Conservation (phyloP, 2,797 vertebrate species). For the Bradypodion ventrale region DNA sequence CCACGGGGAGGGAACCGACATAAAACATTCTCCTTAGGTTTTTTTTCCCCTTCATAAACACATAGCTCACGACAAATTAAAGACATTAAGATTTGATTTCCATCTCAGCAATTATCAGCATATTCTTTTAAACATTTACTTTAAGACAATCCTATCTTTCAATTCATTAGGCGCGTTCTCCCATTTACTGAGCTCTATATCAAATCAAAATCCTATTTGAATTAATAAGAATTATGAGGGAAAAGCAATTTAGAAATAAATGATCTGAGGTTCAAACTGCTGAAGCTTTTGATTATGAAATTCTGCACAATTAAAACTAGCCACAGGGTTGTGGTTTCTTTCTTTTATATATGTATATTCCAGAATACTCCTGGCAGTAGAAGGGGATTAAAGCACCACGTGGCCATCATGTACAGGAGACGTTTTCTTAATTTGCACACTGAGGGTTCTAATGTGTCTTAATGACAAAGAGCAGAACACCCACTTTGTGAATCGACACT, state of each 20-base stretch:
- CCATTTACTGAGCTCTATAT: conserved; percentile 76
- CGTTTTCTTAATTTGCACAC: too few relatives aligned
- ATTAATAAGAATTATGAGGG: conserved; percentile 80
- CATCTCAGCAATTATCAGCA: conserved; percentile 79
- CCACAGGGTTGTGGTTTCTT: conserved; percentile 30
- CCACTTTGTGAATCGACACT: conserved; percentile 19
- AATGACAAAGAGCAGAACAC: conserved; percentile 27
- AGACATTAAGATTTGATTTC: conserved; percentile 80
- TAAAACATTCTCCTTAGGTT: conserved; percentile 55
- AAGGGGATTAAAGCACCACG: neutral
- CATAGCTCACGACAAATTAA: conserved; percentile 75
- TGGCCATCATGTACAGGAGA: too few relatives aligned
- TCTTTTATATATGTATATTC: neutral
- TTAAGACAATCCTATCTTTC: conserved; percentile 79
- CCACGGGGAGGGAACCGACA: conserved; percentile 53
- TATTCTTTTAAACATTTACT: conserved; percentile 77
- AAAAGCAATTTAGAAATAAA: conserved; percentile 82
- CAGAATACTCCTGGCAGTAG: conserved; percentile 14
- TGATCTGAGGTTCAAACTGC: conserved; percentile 76
- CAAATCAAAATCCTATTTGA: conserved; percentile 77
- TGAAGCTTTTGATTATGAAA: conserved; percentile 66
- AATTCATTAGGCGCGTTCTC: conserved; percentile 79
- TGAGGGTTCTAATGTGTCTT: neutral
- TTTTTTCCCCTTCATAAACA: conserved; percentile 51
- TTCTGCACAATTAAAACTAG: conserved; percentile 45